phyloP scores from a whole-genome alignment of 2,113 vertebrate genomes.

The Phaethon lepturus region DNA sequence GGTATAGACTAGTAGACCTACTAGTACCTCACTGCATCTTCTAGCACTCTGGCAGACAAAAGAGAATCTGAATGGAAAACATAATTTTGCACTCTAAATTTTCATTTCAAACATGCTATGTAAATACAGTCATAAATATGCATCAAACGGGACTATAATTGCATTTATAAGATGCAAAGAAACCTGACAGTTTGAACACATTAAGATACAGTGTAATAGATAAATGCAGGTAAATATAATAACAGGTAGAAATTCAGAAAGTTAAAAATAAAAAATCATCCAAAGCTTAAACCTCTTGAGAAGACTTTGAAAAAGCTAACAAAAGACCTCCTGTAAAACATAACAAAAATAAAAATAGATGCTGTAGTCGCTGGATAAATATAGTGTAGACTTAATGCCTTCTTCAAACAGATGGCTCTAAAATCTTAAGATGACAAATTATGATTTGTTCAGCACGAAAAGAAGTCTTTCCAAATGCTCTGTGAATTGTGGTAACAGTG shows the following conservation, averaged over 20 bases:
- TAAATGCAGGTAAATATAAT: neutral
- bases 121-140: neutral
- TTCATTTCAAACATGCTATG: neutral
- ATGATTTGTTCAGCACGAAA: slow-evolving; percentile 7
- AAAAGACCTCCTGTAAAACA: slow-evolving; percentile 36
- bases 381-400: slow-evolving; percentile 41
- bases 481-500: neutral
- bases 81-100: neutral
- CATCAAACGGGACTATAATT: neutral
- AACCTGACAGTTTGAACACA: neutral
- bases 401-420: slow-evolving; percentile 55
- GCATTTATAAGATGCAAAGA: neutral
- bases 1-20: neutral
- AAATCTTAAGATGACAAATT: slow-evolving; percentile 38
- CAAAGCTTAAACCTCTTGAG: neutral
- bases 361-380: slow-evolving; percentile 39
- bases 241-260: neutral
- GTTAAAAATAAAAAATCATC: slow-evolving; percentile 17
- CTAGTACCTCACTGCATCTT: neutral
- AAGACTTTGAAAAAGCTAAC: slow-evolving; percentile 21
- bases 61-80: neutral
- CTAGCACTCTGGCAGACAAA: neutral
- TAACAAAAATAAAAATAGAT: slow-evolving; percentile 50
- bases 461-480: neutral
- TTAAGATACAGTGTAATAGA: neutral